Percentiles rank a stretch among this genome's conserved stretches.
phyloP scores from a whole-genome alignment of 2,113 vertebrate species.

The Arvicanthis niloticus region DNA sequence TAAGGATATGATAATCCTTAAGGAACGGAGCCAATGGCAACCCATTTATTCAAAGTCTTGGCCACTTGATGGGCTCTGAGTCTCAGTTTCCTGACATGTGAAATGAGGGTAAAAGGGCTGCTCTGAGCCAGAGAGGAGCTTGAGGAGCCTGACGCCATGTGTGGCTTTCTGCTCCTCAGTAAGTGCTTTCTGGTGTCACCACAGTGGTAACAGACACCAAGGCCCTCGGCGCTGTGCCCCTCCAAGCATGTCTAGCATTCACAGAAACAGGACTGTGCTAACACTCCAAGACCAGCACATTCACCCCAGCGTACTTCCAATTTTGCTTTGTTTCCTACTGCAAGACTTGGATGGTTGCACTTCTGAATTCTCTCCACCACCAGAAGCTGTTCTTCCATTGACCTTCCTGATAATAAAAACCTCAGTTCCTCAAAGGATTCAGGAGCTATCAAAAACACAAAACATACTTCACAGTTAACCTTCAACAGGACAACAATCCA shows the following conservation, averaged over 20 bases:
- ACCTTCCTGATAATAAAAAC: constrained; percentile 88
- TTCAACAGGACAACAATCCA: fast-evolving
- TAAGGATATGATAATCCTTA: not conserved
- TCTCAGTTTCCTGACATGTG: not conserved
- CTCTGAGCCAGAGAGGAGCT: not conserved
- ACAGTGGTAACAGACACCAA: not conserved
- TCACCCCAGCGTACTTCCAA: constrained; percentile 87
- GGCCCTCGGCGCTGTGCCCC: not conserved
- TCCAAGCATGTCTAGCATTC: not conserved
- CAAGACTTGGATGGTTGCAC: constrained; percentile 95
- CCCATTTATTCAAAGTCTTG: fast-evolving
- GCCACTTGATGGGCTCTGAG: fast-evolving
- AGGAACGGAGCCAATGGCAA: fast-evolving
- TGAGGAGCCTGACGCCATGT: no score
- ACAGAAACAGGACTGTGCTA: fast-evolving
- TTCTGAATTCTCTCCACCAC: constrained; percentile 95
- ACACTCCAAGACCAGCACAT: fast-evolving
- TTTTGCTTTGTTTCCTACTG: constrained; percentile 94
- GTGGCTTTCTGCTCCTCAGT: not conserved
- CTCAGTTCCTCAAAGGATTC: constrained; percentile 89
- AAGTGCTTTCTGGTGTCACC: no score
- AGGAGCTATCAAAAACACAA: constrained; percentile 87
- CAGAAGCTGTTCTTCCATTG: constrained; percentile 90
- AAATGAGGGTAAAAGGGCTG: fast-evolving
- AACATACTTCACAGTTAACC: not conserved